Base-by-base conservation (phyloP, 2,113 vertebrate species). In the Sylvietta virens region DNA sequence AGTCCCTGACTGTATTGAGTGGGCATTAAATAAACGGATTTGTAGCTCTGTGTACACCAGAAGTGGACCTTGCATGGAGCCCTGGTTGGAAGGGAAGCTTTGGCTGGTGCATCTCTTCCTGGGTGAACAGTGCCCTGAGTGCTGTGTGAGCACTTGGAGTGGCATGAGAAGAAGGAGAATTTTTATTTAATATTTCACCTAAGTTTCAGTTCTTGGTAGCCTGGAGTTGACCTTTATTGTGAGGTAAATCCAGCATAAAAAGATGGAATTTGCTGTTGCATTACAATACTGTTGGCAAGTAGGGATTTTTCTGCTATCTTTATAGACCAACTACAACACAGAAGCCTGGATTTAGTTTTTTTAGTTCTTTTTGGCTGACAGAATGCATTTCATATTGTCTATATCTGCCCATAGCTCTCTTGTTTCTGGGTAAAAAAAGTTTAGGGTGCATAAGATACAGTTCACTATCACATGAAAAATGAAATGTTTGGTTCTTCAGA, bases 131-230 rank as follows among this genome's bases (percentile, higher is more conserved):
- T 44, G 66, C 31, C 37, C 26, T 6, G 31, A 45, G 12, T 31
- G 7, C n/a, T 69, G n/a, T 22, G 8, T 15, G 51, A 54, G 27
- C 31, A 19, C n/a, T 45, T 39, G 45, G 31, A 74, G 18, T 42
- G 19, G 11, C n/a, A 26, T 0, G 1, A 51, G 20, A 48, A 50
- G 24, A 37, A 58, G 8, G 7, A 42, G 4, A 4, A 5, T 53
- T 81, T 81, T 44, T 22, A 14, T 79, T n/a, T 81, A 15, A 3
- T 53, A 24, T 74, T 89, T 82, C 17, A 7, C 14, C 56, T 14
- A 11, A 53, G 31, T 51, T 91, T 88, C 74, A 60, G 24, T 13
- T 79, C 35, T 85, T 51, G 44, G 30, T 33, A 72, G 31, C 20
- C 20, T 61, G 57, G 15, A 58, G 24, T 22, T 76, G 48, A n/a